phyloP scores from a whole-genome alignment of 2,888 invertebrate species.

The Diaphora mendica region DNA sequence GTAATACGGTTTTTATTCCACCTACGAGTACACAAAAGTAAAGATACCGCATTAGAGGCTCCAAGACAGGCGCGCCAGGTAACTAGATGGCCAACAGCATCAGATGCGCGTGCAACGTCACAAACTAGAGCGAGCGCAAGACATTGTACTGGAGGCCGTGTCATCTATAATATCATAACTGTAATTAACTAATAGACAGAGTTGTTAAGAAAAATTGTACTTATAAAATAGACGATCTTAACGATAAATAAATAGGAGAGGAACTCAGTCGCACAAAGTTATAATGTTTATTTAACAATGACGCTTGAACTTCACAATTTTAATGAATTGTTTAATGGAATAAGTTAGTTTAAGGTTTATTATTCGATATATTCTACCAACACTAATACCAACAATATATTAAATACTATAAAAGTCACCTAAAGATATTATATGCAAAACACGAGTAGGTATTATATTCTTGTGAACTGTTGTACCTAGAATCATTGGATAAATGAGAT shows the following conservation, averaged over 20 bases:
- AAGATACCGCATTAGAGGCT: conserved; percentile 62
- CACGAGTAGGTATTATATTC: no score
- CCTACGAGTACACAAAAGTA: background rate
- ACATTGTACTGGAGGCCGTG: conserved; percentile 66
- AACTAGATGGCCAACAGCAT: conserved; percentile 70
- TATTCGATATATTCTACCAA: no score
- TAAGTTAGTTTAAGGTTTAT: no score
- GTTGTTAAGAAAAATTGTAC: background rate
- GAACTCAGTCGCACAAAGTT: background rate
- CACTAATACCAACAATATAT: no score
- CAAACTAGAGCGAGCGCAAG: conserved; percentile 71
- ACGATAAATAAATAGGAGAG: background rate
- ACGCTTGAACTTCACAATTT: no score
- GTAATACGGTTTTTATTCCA: background rate
- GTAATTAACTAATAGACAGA: background rate
- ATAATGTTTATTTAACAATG: no score
- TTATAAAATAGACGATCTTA: no score
- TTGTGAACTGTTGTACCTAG: no score
- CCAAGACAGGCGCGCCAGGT: conserved; percentile 71
- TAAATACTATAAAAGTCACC: no score
- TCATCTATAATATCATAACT: conserved; percentile 58
- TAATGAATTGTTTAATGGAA: no score
- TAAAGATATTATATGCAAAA: no score
- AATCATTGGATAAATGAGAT: no score
- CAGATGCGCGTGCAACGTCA: conserved; percentile 68